Evolutionary conservation across 2,113 vertebrate species (phyloP).

Genomic region (Charina bottae): DNA sequence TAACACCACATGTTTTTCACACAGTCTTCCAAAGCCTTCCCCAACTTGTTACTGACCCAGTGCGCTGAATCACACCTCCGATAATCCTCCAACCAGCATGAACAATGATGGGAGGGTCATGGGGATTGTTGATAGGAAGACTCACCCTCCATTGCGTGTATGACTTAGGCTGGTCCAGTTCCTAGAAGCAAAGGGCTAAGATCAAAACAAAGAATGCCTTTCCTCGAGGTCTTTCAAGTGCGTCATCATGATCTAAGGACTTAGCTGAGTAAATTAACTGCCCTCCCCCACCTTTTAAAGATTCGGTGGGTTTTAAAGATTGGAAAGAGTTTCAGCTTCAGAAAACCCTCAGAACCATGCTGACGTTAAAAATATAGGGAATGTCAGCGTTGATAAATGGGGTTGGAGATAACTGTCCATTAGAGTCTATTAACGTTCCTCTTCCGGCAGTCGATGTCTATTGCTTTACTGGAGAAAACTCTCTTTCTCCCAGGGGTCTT

Average conservation of each 20-base stretch:
- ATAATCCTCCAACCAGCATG: not conserved
- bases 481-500: not conserved
- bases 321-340: not conserved
- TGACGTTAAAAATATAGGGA: not conserved
- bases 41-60: not conserved
- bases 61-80: not conserved
- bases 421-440: constrained; percentile 47
- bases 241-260: not conserved
- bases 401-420: constrained; percentile 24
- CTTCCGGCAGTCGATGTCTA: constrained; percentile 27
- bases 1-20: not conserved
- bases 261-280: not conserved
- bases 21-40: not conserved
- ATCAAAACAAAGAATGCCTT: not conserved
- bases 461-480: not conserved
- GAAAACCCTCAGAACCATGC: not conserved
- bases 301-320: not conserved
- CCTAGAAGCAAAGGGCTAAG: not conserved
- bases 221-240: not conserved
- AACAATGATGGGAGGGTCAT: not conserved
- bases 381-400: constrained; percentile 1
- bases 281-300: not conserved
- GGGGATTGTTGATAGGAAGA: not conserved
- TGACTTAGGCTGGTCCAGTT: not conserved
- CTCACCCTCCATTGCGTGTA: not conserved